Conservation (phyloP, 2,113 vertebrate genomes). For the Phoxinus phoxinus region DNA sequence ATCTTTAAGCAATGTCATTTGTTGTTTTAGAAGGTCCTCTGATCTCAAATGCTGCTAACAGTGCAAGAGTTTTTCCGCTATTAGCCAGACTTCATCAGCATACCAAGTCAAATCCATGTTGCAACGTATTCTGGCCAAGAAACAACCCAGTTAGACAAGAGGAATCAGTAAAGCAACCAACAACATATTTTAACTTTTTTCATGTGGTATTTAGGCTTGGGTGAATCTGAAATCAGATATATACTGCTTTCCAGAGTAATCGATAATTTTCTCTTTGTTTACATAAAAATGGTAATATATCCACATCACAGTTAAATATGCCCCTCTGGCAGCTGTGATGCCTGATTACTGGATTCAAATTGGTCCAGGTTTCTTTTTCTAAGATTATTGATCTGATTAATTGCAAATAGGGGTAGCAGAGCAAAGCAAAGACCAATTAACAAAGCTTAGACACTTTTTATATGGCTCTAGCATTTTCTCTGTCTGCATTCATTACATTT, state of each 20-base stretch:
- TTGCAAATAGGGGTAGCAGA: not conserved
- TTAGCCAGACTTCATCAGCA: not conserved
- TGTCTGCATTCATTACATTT: no score
- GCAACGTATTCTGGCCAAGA: not conserved
- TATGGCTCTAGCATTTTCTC: no score
- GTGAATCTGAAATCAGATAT: not conserved
- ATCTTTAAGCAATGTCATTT: slow-evolving; percentile 15
- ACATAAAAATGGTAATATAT: not conserved
- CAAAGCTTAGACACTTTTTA: not conserved
- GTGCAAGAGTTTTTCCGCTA: not conserved
- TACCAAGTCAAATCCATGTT: not conserved
- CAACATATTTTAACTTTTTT: not conserved
- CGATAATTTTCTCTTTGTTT: not conserved
- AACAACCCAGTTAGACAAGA: not conserved
- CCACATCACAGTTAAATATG: not conserved
- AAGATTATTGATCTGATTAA: not conserved
- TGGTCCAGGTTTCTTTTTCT: not conserved
- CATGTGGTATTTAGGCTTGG: not conserved
- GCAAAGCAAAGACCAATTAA: not conserved
- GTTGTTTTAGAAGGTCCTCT: not conserved
- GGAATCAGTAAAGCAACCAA: not conserved
- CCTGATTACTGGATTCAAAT: not conserved
- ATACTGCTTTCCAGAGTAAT: not conserved
- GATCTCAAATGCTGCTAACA: not conserved
- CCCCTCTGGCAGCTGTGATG: not conserved